Evolutionary conservation across 2,888 invertebrate genomes (phyloP).

Genomic region (Cosmia trapezina): DNA sequence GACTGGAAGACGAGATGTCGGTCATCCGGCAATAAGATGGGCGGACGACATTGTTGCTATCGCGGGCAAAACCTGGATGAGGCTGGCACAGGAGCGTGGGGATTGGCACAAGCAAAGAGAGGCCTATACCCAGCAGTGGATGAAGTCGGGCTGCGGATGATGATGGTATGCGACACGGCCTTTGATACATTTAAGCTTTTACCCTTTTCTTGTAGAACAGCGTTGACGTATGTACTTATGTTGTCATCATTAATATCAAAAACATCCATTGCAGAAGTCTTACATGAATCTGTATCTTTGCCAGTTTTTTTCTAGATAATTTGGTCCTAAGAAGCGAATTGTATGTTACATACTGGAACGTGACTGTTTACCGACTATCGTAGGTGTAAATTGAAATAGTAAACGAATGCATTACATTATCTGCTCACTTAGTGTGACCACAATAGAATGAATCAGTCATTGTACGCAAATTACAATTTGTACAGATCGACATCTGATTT

Average conservation of each 20-base stretch:
- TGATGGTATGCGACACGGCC: not conserved
- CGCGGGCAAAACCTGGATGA: too few relatives aligned
- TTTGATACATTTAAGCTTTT: conserved; percentile 8
- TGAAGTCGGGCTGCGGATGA: too few relatives aligned
- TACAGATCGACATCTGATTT: conserved; percentile 45
- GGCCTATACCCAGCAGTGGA: too few relatives aligned
- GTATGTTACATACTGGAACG: conserved; percentile 13
- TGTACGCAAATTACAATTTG: conserved; percentile 76
- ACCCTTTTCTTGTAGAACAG: conserved; percentile 1
- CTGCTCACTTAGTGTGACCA: conserved; percentile 55
- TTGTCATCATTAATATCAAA: not conserved
- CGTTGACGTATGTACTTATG: conserved; percentile 2
- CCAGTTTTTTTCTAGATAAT: not conserved
- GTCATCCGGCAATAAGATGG: too few relatives aligned
- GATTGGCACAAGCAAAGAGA: too few relatives aligned
- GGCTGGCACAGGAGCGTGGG: too few relatives aligned
- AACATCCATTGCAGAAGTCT: not conserved
- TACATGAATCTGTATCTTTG: not conserved
- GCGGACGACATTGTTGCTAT: too few relatives aligned
- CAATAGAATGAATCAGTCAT: conserved; percentile 71
- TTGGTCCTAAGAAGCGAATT: not conserved
- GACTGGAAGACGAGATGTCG: too few relatives aligned
- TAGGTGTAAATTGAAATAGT: conserved; percentile 42
- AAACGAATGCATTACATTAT: conserved; percentile 51
- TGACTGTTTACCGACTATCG: conserved; percentile 14